Evolutionary conservation across 1,140 invertebrate genomes (phyloP).

Genomic region (Drosophila kurseongensis): DNA sequence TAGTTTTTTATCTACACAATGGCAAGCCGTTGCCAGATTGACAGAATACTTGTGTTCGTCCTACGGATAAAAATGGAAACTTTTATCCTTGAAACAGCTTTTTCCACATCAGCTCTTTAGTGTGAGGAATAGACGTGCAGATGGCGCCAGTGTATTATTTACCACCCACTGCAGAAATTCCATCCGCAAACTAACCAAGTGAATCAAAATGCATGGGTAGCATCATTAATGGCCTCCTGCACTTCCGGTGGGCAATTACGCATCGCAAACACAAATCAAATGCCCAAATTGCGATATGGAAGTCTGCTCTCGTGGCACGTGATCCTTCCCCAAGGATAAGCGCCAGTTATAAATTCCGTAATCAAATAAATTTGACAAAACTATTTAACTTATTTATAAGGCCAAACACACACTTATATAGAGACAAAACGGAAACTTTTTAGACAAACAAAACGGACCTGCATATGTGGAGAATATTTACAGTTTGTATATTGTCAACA

Average conservation of each 20-base stretch:
- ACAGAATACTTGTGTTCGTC: no score
- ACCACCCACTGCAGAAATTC: not conserved
- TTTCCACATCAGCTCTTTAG: not conserved
- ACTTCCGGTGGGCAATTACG: slow-evolving; percentile 76
- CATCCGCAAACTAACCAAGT: slow-evolving; percentile 16
- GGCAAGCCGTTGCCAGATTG: no score
- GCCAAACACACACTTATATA: slow-evolving; percentile 27
- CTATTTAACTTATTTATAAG: slow-evolving; percentile 66
- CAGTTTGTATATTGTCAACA: slow-evolving; percentile 57
- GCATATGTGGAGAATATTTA: slow-evolving; percentile 35
- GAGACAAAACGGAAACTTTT: slow-evolving; percentile 21
- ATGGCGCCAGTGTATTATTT: slow-evolving; percentile 1
- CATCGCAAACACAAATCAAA: slow-evolving; percentile 74
- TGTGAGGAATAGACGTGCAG: not conserved
- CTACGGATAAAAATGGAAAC: not conserved
- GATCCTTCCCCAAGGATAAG: slow-evolving; percentile 50
- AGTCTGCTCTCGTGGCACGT: slow-evolving; percentile 58
- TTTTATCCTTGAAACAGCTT: not conserved
- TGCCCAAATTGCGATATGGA: slow-evolving; percentile 56
- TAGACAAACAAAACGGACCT: slow-evolving; percentile 22
- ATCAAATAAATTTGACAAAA: slow-evolving; percentile 71
- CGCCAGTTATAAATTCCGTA: slow-evolving; percentile 72
- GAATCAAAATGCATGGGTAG: slow-evolving; percentile 38
- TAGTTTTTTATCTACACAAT: no score
- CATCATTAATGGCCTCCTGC: slow-evolving; percentile 70